Percentiles rank a stretch among this genome's conserved stretches.
These are phyloP conservation scores for Rhinolophus ferrumequinum DNA, from an alignment of 2,113 vertebrate species.

Conservation along the genomic window DNA sequence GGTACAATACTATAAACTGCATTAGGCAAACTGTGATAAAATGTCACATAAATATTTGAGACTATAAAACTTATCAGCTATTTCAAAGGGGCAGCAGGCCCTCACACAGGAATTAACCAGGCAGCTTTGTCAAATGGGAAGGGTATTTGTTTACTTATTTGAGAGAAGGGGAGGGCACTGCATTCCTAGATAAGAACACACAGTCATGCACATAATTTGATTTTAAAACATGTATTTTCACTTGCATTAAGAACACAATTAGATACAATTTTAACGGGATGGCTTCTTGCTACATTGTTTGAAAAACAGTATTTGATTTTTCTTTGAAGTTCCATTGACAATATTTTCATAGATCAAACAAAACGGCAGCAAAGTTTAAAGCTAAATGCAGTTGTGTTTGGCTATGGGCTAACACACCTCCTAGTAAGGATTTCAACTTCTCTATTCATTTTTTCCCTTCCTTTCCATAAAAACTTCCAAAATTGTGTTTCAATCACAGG, in stretches of 20 bases:
- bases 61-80: not conserved
- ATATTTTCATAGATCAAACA: not conserved
- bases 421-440: not conserved
- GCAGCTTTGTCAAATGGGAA: not conserved
- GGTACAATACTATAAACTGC: not conserved
- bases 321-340: not conserved
- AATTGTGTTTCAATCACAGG: conserved; percentile 7
- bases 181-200: not conserved
- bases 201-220: not conserved
- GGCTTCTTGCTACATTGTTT: not conserved
- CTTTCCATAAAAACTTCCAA: not conserved
- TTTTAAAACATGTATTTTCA: not conserved
- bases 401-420: not conserved
- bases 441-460: not conserved
- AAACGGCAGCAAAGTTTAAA: not conserved
- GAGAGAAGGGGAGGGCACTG: not conserved
- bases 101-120: not conserved
- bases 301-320: not conserved
- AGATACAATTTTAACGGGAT: not conserved
- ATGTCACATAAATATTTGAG: not conserved
- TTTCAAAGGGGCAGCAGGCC: not conserved
- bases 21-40: not conserved
- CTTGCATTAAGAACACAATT: not conserved
- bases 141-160: not conserved
- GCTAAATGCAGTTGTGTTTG: not conserved